A percentile compares a stretch with the other conserved stretches of the same genome.
Evolutionary conservation across 1,140 invertebrate species (phyloP).

Genomic region (Diabrotica undecimpunctata): DNA sequence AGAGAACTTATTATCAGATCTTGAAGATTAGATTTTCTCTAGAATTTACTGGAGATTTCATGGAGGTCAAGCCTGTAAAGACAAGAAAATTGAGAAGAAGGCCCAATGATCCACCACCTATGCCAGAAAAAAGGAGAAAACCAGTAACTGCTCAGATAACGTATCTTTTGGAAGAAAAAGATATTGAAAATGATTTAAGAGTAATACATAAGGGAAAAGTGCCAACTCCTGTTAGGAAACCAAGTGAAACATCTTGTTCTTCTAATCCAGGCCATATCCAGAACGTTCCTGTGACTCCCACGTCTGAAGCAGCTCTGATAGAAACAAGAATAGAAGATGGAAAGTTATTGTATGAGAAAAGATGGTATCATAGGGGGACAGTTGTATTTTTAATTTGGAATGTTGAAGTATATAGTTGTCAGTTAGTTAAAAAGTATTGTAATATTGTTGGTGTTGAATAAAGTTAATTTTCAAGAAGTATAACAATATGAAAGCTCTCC

Average conservation of each 20-base stretch:
- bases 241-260: slow-evolving; percentile 35
- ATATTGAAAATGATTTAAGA: slow-evolving; percentile 84
- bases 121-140: slow-evolving; percentile 77
- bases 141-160: slow-evolving; percentile 79
- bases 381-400: no score
- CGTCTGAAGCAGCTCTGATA: slow-evolving; percentile 50
- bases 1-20: slow-evolving; percentile 84
- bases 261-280: slow-evolving; percentile 23
- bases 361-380: slow-evolving; percentile 95
- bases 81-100: slow-evolving; percentile 79
- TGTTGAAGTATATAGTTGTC: no score
- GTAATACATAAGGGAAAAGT: slow-evolving; percentile 69
- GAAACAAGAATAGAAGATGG: slow-evolving; percentile 92
- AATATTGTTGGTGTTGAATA: no score
- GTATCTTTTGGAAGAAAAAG: slow-evolving; percentile 82
- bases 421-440: no score
- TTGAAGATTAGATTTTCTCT: slow-evolving; percentile 87
- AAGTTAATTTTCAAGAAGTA: no score
- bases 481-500: no score
- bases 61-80: slow-evolving; percentile 53
- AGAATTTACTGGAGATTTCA: slow-evolving; percentile 83
- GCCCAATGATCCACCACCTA: slow-evolving; percentile 89
- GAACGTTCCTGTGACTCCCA: slow-evolving; percentile 37
- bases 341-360: slow-evolving; percentile 86
- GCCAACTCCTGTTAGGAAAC: slow-evolving; percentile 50